A percentile compares a stretch with the other conserved stretches of the same genome.
phyloP scores from a whole-genome alignment of 2,888 invertebrate genomes.

The Eledone cirrhosa region DNA sequence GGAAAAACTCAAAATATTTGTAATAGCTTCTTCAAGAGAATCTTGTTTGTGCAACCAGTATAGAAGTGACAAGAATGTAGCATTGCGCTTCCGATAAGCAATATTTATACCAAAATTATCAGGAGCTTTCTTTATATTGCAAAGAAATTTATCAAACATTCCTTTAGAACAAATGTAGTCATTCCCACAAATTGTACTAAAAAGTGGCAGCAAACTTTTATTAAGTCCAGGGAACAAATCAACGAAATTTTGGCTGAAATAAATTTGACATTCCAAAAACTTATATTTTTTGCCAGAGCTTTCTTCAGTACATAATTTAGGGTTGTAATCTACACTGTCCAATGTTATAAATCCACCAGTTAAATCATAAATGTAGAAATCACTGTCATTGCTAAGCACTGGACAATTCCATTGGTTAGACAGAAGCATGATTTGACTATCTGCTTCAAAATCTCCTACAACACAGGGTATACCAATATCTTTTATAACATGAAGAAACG shows the following conservation, averaged over 20 bases:
- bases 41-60: slow-evolving; percentile 79
- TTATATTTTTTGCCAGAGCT: not conserved
- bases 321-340: slow-evolving; percentile 58
- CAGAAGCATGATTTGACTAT: slow-evolving; percentile 84
- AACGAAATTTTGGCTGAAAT: slow-evolving; percentile 77
- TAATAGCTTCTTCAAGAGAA: slow-evolving; percentile 76
- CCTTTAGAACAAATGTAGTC: slow-evolving; percentile 77
- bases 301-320: slow-evolving; percentile 15
- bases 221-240: slow-evolving; percentile 75
- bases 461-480: slow-evolving; percentile 76
- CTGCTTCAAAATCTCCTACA: slow-evolving; percentile 88
- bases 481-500: slow-evolving; percentile 77
- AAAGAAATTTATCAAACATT: slow-evolving; percentile 72
- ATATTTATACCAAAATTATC: slow-evolving; percentile 35
- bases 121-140: not conserved
- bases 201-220: slow-evolving; percentile 77
- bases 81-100: slow-evolving; percentile 67
- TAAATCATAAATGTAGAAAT: slow-evolving; percentile 89
- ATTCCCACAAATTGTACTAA: slow-evolving; percentile 87
- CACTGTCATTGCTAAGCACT: slow-evolving; percentile 91
- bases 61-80: slow-evolving; percentile 77
- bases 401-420: slow-evolving; percentile 83
- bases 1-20: slow-evolving; percentile 66
- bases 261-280: slow-evolving; percentile 70
- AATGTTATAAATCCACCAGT: slow-evolving; percentile 79